These are phyloP conservation scores for Numida meleagris DNA, from an alignment of 2,113 vertebrate genomes.

Conservation along the genomic window DNA sequence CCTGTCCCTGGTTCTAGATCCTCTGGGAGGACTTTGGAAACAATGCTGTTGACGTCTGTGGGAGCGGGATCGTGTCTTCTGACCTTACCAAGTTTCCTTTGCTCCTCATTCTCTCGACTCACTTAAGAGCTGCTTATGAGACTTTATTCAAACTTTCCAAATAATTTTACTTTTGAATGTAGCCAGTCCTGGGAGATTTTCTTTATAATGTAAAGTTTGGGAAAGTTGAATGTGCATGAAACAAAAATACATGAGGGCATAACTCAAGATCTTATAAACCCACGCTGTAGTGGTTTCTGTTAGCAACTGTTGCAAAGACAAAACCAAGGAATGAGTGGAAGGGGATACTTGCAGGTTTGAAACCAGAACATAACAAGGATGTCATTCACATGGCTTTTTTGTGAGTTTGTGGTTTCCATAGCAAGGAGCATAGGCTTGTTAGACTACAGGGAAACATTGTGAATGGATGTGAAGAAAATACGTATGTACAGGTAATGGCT, in stretches of 20 bases:
- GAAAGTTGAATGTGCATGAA: not conserved
- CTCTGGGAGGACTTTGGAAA: slow-evolving; percentile 33
- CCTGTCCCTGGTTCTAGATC: slow-evolving; percentile 25
- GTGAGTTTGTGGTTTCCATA: not conserved
- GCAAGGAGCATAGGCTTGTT: not conserved
- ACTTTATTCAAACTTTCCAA: slow-evolving; percentile 54
- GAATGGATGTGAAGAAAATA: not conserved
- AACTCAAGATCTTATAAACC: not conserved
- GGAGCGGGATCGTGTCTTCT: slow-evolving; percentile 2
- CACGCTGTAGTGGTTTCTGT: not conserved
- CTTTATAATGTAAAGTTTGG: not conserved
- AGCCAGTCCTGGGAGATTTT: slow-evolving; percentile 38
- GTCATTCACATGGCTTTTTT: accelerated
- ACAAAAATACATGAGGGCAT: not conserved
- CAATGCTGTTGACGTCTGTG: not conserved
- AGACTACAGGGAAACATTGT: not conserved
- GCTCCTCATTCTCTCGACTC: not conserved
- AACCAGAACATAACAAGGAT: not conserved
- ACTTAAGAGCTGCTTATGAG: not conserved
- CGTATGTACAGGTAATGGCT: not conserved
- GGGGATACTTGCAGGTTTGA: not conserved
- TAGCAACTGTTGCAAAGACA: not conserved
- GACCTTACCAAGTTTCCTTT: slow-evolving; percentile 47
- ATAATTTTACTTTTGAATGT: slow-evolving; percentile 23
- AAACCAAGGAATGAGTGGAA: not conserved